Evolutionary conservation across 2,888 invertebrate genomes (phyloP), one percentile per base, ranked within the genome.

Genomic region (Rotaria sp.): DNA sequence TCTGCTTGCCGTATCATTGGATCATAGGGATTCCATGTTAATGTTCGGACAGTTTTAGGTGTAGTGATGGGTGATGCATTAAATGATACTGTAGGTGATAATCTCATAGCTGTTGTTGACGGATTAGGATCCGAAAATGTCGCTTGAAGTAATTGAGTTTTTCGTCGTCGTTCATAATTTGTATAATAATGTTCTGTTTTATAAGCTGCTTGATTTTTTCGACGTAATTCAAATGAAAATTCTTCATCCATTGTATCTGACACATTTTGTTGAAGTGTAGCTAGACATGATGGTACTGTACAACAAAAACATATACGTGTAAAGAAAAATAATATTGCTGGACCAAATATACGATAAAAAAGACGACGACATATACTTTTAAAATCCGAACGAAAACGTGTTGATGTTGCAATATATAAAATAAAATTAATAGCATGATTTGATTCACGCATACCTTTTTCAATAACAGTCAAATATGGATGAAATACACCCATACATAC

Each of bases 401-500:
- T n/a, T 11, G 45, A 45, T 80, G 80, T 80, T 26, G 45, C 80
- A 26, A 41, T 45, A 26, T 80, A 80, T 3, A 80, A 21, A 0
- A 80, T n/a, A 80, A 80, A 80, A 45, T 80, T 80, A 45, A 45
- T n/a, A 13, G 80, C 80, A 45, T 80, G 80, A 45, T 80, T 80
- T n/a, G 45, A 41, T 80, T 80, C 80, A 45, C 80, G 41, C 80
- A 80, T 80, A 80, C 45, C 45, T 80, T 80, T 80, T 45, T 80
- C 80, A 21, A 80, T 45, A 80, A 41, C 35, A 45, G 80, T 80
- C 15, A 80, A 45, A 45, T 80, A 80, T 80, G 80, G 80, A 80
- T 80, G 24, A n/a, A 80, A 45, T 41, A 80, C 45, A 80, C 80
- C 80, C 80, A 80, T 80, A 80, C 80, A 80, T 5, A 80, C 80